Base-by-base conservation (phyloP, 92 coral and sea anemone genomes). In the Parazoanthus atlanticus region DNA sequence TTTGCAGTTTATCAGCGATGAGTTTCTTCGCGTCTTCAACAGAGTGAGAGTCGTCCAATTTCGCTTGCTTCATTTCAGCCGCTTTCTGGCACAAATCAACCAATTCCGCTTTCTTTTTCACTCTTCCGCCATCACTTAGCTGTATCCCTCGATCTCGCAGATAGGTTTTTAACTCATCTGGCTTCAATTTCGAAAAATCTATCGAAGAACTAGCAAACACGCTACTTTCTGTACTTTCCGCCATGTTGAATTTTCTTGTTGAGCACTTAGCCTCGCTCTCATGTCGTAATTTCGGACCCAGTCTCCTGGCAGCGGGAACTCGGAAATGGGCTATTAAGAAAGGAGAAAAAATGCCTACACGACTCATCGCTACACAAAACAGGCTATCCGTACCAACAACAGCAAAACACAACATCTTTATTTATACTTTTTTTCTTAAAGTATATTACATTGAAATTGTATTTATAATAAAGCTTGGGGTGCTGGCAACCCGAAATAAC, bases 101-200 rank as follows among this genome's bases (percentile, higher is more conserved):
- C 88, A 89, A 80, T 13, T 89, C 88, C 46, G 79, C 61, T 82
- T 81, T 89, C 40, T 88, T 66, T 49, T 88, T 88, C 49, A 41
- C 79, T 66, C 70, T 80, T 47, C 90, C 88, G 32, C 88, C 90
- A 64, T 69, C 78, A 80, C 90, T 88, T 8, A 80, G 76, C 86
- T 80, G 90, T 65, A 80, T 65, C 15, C 90, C 90, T 88, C 90
- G 76, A n/a, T 88, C 90, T 70, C 33, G 36, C 80, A 88, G 36
- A 81, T 67, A 88, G 64, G 67, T 38, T 70, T 80, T 88, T 67
- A 88, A 69, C 52, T 79, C 64, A 65, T 80, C 88, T 13, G 76
- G 64, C 58, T n/a, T n/a, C 40, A 79, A 65, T 29, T 38, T 65
- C 66, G 85, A 80, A 70, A 88, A 88, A 75, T 86, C 72, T 26